Conservation (phyloP, 2,888 invertebrate species). For the Pterostichus madidus region DNA sequence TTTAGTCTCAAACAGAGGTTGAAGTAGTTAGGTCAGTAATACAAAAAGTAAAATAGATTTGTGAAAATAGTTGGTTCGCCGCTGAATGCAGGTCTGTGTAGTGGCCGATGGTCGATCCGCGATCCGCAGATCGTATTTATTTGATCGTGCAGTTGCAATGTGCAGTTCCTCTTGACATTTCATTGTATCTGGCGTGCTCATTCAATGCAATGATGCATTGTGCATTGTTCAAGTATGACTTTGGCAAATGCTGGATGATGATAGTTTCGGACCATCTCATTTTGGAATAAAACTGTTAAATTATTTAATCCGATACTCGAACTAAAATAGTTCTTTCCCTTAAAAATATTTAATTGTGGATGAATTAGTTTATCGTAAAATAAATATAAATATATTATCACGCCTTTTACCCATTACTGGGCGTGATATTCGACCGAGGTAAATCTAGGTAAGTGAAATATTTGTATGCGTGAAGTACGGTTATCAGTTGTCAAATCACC, state of each 20-base stretch:
- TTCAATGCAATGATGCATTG: slow-evolving; percentile 3
- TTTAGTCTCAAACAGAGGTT: background rate
- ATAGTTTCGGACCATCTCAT: background rate
- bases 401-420: too few species aligned
- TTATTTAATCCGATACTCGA: too few species aligned
- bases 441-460: too few species aligned
- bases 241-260: background rate
- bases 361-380: too few species aligned
- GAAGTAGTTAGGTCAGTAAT: slow-evolving; percentile 39
- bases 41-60: slow-evolving; percentile 21
- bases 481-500: too few species aligned
- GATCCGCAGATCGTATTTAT: slow-evolving; percentile 18
- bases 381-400: too few species aligned
- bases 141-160: slow-evolving; percentile 12
- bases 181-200: slow-evolving; percentile 28
- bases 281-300: too few species aligned
- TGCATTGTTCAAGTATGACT: background rate
- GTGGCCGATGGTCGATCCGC: background rate
- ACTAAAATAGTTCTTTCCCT: too few species aligned
- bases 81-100: background rate
- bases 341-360: too few species aligned
- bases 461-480: too few species aligned
- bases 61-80: background rate
- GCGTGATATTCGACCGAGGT: too few species aligned
- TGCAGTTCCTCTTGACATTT: slow-evolving; percentile 37